phyloP scores from a whole-genome alignment of 2,113 vertebrate genomes.

The Elanoides forficatus region DNA sequence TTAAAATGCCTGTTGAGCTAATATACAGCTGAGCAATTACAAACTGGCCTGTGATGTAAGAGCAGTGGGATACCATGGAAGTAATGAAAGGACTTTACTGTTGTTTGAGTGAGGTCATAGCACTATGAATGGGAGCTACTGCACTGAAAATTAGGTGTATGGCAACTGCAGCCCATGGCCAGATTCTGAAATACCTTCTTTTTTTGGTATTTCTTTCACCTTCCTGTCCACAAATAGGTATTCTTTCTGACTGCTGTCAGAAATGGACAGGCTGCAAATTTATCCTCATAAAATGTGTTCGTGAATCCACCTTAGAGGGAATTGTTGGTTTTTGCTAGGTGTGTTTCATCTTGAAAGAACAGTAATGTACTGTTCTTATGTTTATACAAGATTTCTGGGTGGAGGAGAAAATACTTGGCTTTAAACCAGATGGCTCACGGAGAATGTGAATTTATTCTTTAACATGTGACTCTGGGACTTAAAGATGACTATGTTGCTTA shows the following conservation, averaged over 20 bases:
- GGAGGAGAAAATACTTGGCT: conserved; percentile 1
- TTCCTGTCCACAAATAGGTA: background rate
- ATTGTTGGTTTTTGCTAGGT: background rate
- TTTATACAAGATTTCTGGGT: background rate
- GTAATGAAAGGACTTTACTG: background rate
- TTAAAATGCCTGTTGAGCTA: background rate
- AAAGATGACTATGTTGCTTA: no score
- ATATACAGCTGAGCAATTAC: background rate
- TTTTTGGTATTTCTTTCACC: background rate
- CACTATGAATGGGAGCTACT: background rate
- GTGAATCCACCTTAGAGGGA: background rate
- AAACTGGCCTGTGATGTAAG: background rate
- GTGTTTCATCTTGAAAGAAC: conserved; percentile 2
- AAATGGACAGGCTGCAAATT: background rate
- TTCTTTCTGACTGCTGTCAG: background rate
- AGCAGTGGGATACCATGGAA: background rate
- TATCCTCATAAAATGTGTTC: background rate
- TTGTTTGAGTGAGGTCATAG: background rate
- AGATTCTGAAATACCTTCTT: background rate
- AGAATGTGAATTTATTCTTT: background rate
- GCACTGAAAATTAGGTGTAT: background rate
- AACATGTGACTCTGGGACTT: background rate
- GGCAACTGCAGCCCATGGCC: background rate
- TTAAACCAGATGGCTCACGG: background rate
- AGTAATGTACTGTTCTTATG: background rate